Conservation (phyloP, 1,140 invertebrate species). For the Drosophila repleta region DNA sequence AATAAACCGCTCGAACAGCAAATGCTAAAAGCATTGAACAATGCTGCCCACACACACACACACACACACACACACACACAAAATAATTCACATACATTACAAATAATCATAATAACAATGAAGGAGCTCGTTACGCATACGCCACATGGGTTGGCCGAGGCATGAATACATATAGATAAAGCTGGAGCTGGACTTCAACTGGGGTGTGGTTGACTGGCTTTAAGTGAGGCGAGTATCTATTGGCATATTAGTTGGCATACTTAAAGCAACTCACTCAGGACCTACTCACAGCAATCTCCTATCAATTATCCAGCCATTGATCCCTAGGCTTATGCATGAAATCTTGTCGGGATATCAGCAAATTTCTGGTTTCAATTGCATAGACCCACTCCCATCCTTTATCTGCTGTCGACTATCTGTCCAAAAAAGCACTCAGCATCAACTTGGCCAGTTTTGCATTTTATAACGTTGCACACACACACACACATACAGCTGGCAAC, state of each 20-base stretch:
- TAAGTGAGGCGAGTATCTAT: no score
- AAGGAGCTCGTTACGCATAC: constrained; percentile 50
- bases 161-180: background rate
- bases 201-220: background rate
- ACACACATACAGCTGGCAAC: constrained; percentile 39
- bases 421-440: constrained; percentile 62
- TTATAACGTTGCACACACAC: constrained; percentile 26
- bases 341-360: background rate
- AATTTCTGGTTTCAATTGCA: constrained; percentile 24
- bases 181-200: background rate
- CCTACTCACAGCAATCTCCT: no score
- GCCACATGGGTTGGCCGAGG: constrained; percentile 16
- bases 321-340: constrained; percentile 7
- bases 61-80: constrained; percentile 7
- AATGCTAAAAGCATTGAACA: constrained; percentile 72
- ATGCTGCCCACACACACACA: constrained; percentile 23
- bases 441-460: constrained; percentile 61
- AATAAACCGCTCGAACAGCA: constrained; percentile 16
- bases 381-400: constrained; percentile 37
- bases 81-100: constrained; percentile 63
- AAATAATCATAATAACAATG: constrained; percentile 81
- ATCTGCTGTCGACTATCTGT: constrained; percentile 52
- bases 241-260: no score
- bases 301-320: no score
- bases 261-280: no score